Evolutionary conservation across 2,888 invertebrate genomes (phyloP), one percentile per base, ranked within the genome.

Genomic region (Scaptomyza caliginosa): DNA sequence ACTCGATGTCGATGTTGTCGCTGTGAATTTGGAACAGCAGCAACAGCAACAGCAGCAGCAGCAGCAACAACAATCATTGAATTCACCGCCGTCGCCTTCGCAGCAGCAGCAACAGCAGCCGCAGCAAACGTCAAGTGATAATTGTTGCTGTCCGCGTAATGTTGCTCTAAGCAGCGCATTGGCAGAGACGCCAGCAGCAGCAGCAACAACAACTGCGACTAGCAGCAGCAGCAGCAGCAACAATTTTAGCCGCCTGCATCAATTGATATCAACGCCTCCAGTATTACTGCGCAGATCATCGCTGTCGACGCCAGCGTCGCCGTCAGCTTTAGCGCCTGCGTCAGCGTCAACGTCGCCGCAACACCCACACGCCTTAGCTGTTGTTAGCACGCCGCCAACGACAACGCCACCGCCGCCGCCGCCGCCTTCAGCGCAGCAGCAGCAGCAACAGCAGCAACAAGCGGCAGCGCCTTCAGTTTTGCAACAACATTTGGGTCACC

Each of bases 401-500:
- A 59, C 77, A 16, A 62, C 72, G 39, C 57, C 66, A 28, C 59
- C 67, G 21, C 7, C 54, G 8, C 43, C 30, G n/a, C 63, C 68
- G 40, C 57, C 62, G 32, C 10, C 64, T 3, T 1, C 26, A 1
- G 50, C 8, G 3, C 26, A 1, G 50, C 65, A 50, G 46, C 72
- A 55, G 49, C 62, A 45, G 39, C 72, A 55, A 40, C 77, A 67
- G 38, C 77, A 64, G 45, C 71, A 62, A 38, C 74, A 67, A 63
- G 64, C 70, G 60, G 63, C 66, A 45, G 71, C 68, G 78, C 74
- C 88, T 74, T 83, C 89, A 68, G 90, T 90, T 74, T 88, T 89
- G 85, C 89, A 89, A 81, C 89, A 89, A 71, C 91, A 90, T 90
- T 90, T 90, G 85, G 90, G 91, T 87, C 90, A 90, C 85, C 89